phyloP scores from a whole-genome alignment of 2,113 vertebrate genomes.

The Phasianus colchicus region DNA sequence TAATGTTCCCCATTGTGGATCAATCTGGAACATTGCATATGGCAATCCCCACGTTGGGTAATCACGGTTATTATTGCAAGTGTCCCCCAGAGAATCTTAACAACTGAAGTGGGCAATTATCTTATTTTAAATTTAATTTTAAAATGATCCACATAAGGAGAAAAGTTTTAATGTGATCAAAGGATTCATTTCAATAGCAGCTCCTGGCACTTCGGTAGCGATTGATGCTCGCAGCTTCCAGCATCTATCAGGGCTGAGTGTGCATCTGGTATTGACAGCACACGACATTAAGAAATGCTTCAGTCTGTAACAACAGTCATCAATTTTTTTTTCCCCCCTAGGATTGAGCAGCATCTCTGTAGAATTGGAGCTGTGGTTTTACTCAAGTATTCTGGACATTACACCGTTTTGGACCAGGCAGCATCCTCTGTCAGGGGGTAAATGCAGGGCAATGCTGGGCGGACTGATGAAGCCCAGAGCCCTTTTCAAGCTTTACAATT shows the following conservation, averaged over 20 bases:
- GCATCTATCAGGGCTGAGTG: rapidly evolving
- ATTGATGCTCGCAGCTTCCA: background rate
- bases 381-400: too few relatives aligned
- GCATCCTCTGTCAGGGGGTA: background rate
- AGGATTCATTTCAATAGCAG: conserved; percentile 32
- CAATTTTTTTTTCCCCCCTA: background rate
- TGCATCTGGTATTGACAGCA: background rate
- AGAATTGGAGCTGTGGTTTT: background rate
- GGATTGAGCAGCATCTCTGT: too few relatives aligned
- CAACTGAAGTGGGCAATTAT: conserved; percentile 62
- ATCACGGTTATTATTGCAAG: conserved; percentile 36
- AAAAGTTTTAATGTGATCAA: conserved; percentile 37
- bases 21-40: conserved; percentile 27
- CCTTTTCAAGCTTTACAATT: background rate
- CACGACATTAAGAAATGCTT: background rate
- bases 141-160: conserved; percentile 47
- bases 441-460: rapidly evolving
- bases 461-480: background rate
- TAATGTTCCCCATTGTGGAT: conserved; percentile 8
- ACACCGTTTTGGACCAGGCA: background rate
- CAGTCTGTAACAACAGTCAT: background rate
- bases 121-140: conserved; percentile 69
- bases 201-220: background rate
- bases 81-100: conserved; percentile 55
- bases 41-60: conserved; percentile 39